These are phyloP conservation scores for Colletes collaris DNA, from an alignment of 2,888 invertebrate species.

Conservation along the genomic window DNA sequence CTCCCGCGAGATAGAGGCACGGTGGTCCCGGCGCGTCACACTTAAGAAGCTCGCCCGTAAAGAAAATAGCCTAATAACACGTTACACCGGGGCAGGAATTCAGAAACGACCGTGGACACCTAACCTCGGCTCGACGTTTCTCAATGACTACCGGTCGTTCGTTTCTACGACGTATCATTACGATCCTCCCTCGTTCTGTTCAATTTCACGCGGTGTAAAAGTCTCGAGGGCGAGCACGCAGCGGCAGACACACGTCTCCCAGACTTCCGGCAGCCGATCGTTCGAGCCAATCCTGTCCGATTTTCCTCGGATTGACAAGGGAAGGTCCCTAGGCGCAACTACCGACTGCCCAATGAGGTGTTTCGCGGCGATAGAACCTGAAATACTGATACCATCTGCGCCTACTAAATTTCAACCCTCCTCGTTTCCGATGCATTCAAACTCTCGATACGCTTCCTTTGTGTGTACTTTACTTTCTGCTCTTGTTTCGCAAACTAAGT, in stretches of 20 bases:
- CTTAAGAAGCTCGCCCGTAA: slow-evolving; percentile 31
- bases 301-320: neutral
- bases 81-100: slow-evolving; percentile 46
- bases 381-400: too few species aligned
- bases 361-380: too few species aligned
- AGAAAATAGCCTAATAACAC: slow-evolving; percentile 57
- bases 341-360: too few species aligned
- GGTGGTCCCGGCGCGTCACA: slow-evolving; percentile 21
- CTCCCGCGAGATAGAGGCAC: slow-evolving; percentile 21
- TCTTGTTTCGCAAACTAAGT: too few species aligned
- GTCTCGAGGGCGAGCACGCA: slow-evolving; percentile 29
- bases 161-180: slow-evolving; percentile 53
- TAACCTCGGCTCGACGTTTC: slow-evolving; percentile 14
- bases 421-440: too few species aligned
- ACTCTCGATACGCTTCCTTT: too few species aligned
- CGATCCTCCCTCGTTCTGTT: slow-evolving; percentile 51
- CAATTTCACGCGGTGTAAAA: slow-evolving; percentile 57
- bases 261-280: slow-evolving; percentile 64
- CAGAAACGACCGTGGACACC: slow-evolving; percentile 8
- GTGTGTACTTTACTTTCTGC: too few species aligned
- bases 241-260: slow-evolving; percentile 60
- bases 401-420: too few species aligned
- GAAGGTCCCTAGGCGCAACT: too few species aligned
- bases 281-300: slow-evolving; percentile 42
- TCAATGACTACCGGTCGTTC: slow-evolving; percentile 36